Conservation (phyloP, 2,113 vertebrate species). For the Fregetta grallaria region DNA sequence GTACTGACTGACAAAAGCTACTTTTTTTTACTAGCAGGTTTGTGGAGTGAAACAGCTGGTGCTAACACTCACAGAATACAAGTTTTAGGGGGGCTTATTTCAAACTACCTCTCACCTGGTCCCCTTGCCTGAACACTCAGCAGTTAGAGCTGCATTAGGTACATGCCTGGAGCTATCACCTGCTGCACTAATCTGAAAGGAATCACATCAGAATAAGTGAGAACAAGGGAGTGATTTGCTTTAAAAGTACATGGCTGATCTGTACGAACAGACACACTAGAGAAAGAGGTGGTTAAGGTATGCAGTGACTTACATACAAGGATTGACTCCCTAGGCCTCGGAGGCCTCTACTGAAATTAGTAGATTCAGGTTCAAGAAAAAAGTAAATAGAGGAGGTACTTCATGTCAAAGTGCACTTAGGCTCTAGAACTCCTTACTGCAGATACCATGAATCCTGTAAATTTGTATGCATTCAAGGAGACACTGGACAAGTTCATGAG, state of each 20-base stretch:
- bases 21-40: not conserved
- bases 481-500: not conserved
- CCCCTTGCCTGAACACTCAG: not conserved
- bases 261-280: not conserved
- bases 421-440: not conserved
- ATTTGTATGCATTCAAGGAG: not conserved
- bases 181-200: rapidly evolving
- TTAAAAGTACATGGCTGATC: not conserved
- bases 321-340: rapidly evolving
- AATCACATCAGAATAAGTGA: not conserved
- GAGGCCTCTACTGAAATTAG: not conserved
- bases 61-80: not conserved
- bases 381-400: rapidly evolving
- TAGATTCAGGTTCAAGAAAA: rapidly evolving
- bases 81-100: not conserved
- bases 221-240: not conserved
- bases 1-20: not conserved
- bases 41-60: not conserved
- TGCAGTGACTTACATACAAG: not conserved
- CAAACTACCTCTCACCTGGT: not conserved
- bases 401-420: not conserved
- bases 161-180: not conserved
- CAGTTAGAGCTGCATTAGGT: not conserved
- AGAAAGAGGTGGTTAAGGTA: not conserved
- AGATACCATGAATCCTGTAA: not conserved